phyloP scores from a whole-genome alignment of 2,797 vertebrate species.

The Cyclura pinguis region DNA sequence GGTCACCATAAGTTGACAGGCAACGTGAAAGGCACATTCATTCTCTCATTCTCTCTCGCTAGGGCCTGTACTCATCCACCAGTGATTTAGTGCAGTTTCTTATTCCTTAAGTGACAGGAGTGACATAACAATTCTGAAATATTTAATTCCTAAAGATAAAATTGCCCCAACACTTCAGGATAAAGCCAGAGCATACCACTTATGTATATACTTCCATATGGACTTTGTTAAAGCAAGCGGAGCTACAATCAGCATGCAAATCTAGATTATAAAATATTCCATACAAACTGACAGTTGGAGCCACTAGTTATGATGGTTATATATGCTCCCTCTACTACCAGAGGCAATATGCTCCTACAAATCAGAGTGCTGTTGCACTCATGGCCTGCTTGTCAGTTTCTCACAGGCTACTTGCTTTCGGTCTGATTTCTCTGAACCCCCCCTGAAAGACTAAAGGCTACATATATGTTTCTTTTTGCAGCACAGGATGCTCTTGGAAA shows the following conservation, averaged over 20 bases:
- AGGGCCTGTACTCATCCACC: not conserved
- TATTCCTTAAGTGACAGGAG: conserved; percentile 17
- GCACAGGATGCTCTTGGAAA: conserved; percentile 24
- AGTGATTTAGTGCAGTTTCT: not conserved
- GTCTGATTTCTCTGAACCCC: no score
- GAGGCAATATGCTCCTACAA: no score
- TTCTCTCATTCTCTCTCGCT: not conserved
- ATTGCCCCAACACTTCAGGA: not conserved
- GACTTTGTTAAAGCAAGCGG: not conserved
- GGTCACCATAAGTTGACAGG: no score
- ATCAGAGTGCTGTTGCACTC: no score
- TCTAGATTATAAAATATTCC: not conserved
- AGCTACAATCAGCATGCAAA: not conserved
- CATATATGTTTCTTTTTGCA: not conserved
- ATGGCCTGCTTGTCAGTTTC: no score
- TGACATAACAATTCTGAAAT: not conserved
- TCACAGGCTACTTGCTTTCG: no score
- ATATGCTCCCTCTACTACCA: no score
- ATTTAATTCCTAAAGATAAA: not conserved
- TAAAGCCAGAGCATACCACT: not conserved
- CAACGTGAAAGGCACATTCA: not conserved
- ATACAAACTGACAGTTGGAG: not conserved
- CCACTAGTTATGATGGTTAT: no score
- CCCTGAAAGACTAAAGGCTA: not conserved
- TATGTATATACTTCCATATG: not conserved